Base-by-base conservation (phyloP, 2,113 vertebrate species). In the Fulmarus glacialis region DNA sequence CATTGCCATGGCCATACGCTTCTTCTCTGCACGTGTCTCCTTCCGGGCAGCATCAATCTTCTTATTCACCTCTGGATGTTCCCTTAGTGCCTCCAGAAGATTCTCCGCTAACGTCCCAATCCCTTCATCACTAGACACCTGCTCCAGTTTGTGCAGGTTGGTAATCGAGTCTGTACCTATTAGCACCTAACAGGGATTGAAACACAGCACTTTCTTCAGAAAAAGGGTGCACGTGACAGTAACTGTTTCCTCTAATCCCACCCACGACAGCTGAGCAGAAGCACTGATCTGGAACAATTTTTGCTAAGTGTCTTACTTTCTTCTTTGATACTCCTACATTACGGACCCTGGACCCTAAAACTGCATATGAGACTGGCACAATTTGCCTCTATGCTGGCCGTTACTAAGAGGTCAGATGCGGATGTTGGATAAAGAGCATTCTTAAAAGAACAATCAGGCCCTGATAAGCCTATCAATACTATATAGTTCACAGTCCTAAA, bases 1-100 rank as follows among this genome's bases (percentile, higher is more conserved):
- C 99, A 99, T 99, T 4, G 99, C 99, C 99, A 99, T 99, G 50
- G 99, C 99, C 99, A 99, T 99, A 6, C 99, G 98, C 95, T 99
- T 99, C 98, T 99, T 99, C 98, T 99, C 99, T 0, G 99, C 99
- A 19, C 99, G 98, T 0, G 99, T 99, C 97, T 99, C 99, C 89
- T 99, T 98, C 68, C 99, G 99, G 9, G 99, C 99, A 0, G 99
- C 99, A 1, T 99, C 99, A 0, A 99, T 99, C 98, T 99, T 99
- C 97, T 99, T 98, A 86, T 99, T 99, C 47, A 99, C 99, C 2
- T 99, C 99, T 0, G 99, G 98, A 90, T 99, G 99, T 43, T 99
- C 99, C 95, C 99, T 98, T 47, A 99, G 98, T 0, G 99, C 99
- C 96, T 99, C 99, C 95, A 99, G 98, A 29, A 99, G 99, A 96